Evolutionary conservation across 2,888 invertebrate genomes (phyloP), one percentile per base, ranked within the genome.

Genomic region (Diarsia mendica): DNA sequence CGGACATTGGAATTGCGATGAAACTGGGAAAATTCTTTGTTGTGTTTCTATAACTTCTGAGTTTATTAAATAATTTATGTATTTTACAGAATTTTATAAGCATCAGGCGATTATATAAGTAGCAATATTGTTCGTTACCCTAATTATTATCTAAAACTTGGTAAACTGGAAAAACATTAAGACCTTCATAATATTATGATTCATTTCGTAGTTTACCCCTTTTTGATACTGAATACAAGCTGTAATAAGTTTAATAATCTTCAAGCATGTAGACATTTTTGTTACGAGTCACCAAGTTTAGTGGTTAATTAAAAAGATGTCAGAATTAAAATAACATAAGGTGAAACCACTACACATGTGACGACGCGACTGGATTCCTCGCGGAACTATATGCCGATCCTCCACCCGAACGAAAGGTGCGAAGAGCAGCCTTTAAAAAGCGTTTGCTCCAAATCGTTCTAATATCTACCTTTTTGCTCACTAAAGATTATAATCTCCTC

Each of bases 1-100:
- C 44, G 63, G 66, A 49, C 55, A 60, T 23, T 53, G 74, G 33
- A 23, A 60, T 65, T 67, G 74, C 53, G 63, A 69, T 61, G 53
- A 65, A 58, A 44, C 33, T 15, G 9, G 53, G n/a, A 28, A 49
- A 46, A 64, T 64, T 18, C 23, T 79, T 69, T 73, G 8, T 58
- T 13, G 51, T 61, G 58, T 49, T 71, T 60, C 18, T 80, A 20
- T 20, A 60, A 58, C 1, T 53, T 15, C 44, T 44, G 51, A 55
- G 28, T 49, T 61, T 49, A 1, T n/a, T 9, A 8, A 28, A 20
- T 33, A n/a, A 72, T 15, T 53, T 46, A n/a, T 28, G 3, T 28
- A 46, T 46, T 46, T 48, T 18, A 72, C 11, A 20, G 13, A 44
- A 49, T 63, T 58, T 28, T 20, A 13, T 60, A 33, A 20, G 6